A percentile compares a stretch with the other conserved stretches of the same genome.
Conservation (phyloP, 2,888 invertebrate species). For the Polydrusus cervinus region DNA sequence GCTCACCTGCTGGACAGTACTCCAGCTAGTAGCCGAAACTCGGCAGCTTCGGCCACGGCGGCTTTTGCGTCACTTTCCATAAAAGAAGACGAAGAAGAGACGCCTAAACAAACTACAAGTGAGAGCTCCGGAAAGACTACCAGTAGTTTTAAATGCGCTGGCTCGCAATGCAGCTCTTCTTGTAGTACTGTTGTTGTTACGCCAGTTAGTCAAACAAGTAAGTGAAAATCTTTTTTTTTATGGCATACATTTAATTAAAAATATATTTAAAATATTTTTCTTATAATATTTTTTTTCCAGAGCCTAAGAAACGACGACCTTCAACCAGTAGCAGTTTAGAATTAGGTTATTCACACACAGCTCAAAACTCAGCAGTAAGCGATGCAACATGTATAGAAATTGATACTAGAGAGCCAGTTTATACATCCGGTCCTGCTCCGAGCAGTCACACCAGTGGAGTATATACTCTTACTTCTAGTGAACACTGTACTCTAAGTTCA, state of each 20-base stretch:
- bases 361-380: slow-evolving; percentile 87
- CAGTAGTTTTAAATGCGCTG: slow-evolving; percentile 78
- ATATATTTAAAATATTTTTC: too few relatives aligned
- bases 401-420: slow-evolving; percentile 74
- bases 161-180: slow-evolving; percentile 89
- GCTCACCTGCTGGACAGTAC: slow-evolving; percentile 83
- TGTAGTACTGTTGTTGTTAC: slow-evolving; percentile 91
- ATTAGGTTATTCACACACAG: slow-evolving; percentile 89
- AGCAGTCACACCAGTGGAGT: slow-evolving; percentile 91
- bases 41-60: slow-evolving; percentile 72
- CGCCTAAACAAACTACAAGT: slow-evolving; percentile 71
- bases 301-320: slow-evolving; percentile 75
- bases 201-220: slow-evolving; percentile 69
- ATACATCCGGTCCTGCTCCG: slow-evolving; percentile 77
- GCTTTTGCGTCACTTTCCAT: slow-evolving; percentile 71
- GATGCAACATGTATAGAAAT: slow-evolving; percentile 82
- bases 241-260: not conserved
- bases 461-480: slow-evolving; percentile 84
- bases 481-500: slow-evolving; percentile 70
- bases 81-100: slow-evolving; percentile 67
- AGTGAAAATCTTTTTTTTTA: slow-evolving; percentile 57
- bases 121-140: slow-evolving; percentile 74
- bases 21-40: slow-evolving; percentile 75
- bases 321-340: slow-evolving; percentile 89
- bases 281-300: slow-evolving; percentile 59